Base-by-base conservation (phyloP, 2,888 invertebrate genomes). In the Standfussiana lucernea region DNA sequence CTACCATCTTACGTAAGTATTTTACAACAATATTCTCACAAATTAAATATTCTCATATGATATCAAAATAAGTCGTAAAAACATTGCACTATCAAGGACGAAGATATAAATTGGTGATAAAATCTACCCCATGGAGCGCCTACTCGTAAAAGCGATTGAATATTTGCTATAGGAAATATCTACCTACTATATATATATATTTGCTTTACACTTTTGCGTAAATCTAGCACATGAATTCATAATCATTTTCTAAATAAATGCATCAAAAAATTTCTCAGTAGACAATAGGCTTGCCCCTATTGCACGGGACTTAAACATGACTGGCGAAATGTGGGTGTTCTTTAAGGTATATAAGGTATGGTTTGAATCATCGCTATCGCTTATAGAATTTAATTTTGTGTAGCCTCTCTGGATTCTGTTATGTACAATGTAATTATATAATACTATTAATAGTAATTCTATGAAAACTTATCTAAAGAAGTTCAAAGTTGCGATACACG, bases 21-120 rank as follows among this genome's bases (percentile, higher is more conserved):
- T 47, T 47, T 32, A 35, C 18, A 15, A 50, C 5, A 13, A 4
- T 6, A 28, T 79, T 32, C 53, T 21, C n/a, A 56, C 8, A 37
- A 53, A 71, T 45, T 40, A 62, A 42, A 53, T 80, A 62, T 67
- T 74, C 45, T 32, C n/a, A 10, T 80, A 56, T 7, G 32, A 21
- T 40, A 47, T 35, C 45, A 77, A 50, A 18, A 68, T 68, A 80
- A 8, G 67, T 67, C 74, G 28, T 67, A 21, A 62, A 47, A 45
- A 72, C 18, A 67, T 50, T 59, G 11, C 1, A 50, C 11, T n/a
- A 28, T 72, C 40, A 71, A 72, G 67, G 62, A 0, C 82, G 61
- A 21, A 6, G 35, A 50, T 18, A 81, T 81, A 59, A 59, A 75
- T 69, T 69, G 64, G 82, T 69, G 35, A 80, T 81, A 75, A 75